Percentiles rank a stretch among this genome's conserved stretches.
phyloP scores from a whole-genome alignment of 2,888 invertebrate species.

The Halocaridina rubra region DNA sequence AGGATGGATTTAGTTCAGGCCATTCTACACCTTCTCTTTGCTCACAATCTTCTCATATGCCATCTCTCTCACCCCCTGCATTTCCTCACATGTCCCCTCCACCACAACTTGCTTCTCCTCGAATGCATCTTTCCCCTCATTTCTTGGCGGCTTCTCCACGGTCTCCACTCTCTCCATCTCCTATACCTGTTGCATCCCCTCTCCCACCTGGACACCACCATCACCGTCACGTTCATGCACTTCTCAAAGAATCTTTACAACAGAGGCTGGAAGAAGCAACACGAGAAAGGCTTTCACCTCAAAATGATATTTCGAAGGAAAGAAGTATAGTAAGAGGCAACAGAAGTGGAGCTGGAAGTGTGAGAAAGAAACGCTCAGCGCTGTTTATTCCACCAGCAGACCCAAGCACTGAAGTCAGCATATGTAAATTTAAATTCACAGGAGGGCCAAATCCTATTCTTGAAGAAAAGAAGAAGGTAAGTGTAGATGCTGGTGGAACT shows the following conservation, averaged over 20 bases:
- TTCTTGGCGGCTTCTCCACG: constrained; percentile 20
- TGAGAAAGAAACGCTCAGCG: constrained; percentile 57
- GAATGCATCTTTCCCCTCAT: constrained; percentile 37
- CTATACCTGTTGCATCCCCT: constrained; percentile 45
- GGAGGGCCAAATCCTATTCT: constrained; percentile 89
- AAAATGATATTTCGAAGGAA: constrained; percentile 18
- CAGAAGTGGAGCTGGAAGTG: constrained; percentile 15
- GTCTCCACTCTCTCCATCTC: constrained; percentile 52
- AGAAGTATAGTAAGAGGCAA: not conserved
- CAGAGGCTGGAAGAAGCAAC: constrained; percentile 61
- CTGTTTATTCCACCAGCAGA: constrained; percentile 60
- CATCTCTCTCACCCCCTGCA: constrained; percentile 60
- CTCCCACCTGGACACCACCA: constrained; percentile 44
- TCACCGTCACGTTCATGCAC: constrained; percentile 57
- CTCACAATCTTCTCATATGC: constrained; percentile 62
- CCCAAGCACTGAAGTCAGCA: constrained; percentile 74
- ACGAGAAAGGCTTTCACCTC: constrained; percentile 53
- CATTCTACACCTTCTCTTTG: constrained; percentile 64
- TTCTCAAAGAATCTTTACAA: constrained; percentile 62
- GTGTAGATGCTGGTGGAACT: constrained; percentile 89
- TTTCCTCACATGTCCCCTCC: constrained; percentile 62
- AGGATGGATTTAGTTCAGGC: constrained; percentile 62
- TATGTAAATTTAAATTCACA: constrained; percentile 93
- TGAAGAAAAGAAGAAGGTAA: constrained; percentile 92
- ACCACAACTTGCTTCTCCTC: constrained; percentile 48